A percentile compares a stretch with the other conserved stretches of the same genome.
These are phyloP conservation scores for Monodelphis domestica DNA, from an alignment of 2,797 vertebrate species.

Conservation along the genomic window DNA sequence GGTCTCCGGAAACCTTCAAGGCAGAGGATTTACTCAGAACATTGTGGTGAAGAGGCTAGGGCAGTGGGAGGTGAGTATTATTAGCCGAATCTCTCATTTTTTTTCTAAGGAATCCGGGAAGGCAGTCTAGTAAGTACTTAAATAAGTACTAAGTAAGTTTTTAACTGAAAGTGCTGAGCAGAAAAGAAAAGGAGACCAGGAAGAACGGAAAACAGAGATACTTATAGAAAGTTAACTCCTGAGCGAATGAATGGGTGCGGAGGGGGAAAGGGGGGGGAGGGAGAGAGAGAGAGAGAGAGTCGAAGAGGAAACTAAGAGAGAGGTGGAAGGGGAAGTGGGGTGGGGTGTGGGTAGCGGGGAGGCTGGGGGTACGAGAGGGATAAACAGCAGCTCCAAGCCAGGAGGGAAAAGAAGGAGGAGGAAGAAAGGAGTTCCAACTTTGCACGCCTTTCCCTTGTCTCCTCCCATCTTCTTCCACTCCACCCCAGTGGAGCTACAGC, in stretches of 20 bases:
- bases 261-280: background rate
- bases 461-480: slow-evolving; percentile 46
- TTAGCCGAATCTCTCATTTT: background rate
- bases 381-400: slow-evolving; percentile 46
- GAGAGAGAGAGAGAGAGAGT: background rate
- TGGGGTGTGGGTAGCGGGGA: background rate
- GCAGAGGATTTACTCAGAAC: background rate
- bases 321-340: background rate
- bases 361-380: slow-evolving; percentile 30
- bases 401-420: slow-evolving; percentile 51
- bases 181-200: background rate
- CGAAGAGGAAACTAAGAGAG: background rate
- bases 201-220: background rate
- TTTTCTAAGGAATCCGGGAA: background rate
- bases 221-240: slow-evolving; percentile 39
- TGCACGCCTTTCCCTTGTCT: background rate
- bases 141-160: too few relatives aligned
- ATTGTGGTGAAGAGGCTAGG: background rate
- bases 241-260: slow-evolving; percentile 38
- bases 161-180: background rate
- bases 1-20: background rate
- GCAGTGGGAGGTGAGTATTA: background rate
- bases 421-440: slow-evolving; percentile 34
- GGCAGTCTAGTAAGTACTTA: background rate
- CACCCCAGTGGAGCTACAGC: slow-evolving; percentile 6